Conservation (phyloP, 1,140 invertebrate genomes). For the Penaeus indicus region DNA sequence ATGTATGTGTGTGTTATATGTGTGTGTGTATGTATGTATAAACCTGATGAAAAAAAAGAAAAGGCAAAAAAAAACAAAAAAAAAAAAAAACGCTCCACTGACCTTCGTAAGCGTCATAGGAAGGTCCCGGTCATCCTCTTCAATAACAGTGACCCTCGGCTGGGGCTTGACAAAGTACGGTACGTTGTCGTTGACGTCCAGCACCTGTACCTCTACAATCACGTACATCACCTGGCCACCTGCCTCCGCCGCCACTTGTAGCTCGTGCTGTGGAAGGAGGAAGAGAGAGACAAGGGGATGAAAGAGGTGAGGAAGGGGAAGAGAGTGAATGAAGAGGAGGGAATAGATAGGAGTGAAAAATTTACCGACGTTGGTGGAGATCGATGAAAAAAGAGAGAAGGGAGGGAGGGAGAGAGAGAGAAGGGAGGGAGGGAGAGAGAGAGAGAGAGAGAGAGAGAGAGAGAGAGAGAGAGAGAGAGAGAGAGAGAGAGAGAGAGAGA, state of each 20-base stretch:
- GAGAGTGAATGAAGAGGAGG: too few species aligned
- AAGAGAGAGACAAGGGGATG: background rate
- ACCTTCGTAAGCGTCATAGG: slow-evolving; percentile 25
- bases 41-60: background rate
- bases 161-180: slow-evolving; percentile 78
- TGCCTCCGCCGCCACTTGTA: slow-evolving; percentile 32
- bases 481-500: too few species aligned
- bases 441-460: too few species aligned
- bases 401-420: too few species aligned
- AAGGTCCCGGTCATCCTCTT: slow-evolving; percentile 36
- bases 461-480: too few species aligned
- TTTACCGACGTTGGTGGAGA: too few species aligned
- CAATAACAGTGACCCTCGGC: slow-evolving; percentile 3
- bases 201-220: slow-evolving; percentile 90
- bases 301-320: background rate
- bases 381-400: too few species aligned
- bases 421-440: too few species aligned
- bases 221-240: slow-evolving; percentile 70
- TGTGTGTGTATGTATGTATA: too few species aligned
- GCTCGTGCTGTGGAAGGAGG: slow-evolving; percentile 22
- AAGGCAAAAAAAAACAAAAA: background rate
- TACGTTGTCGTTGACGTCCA: slow-evolving; percentile 93
- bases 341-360: background rate
- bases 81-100: background rate
- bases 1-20: background rate